A percentile compares a stretch with the other conserved stretches of the same genome.
Conservation (phyloP, 2,888 invertebrate genomes). For the Drosophila melanosoma region DNA sequence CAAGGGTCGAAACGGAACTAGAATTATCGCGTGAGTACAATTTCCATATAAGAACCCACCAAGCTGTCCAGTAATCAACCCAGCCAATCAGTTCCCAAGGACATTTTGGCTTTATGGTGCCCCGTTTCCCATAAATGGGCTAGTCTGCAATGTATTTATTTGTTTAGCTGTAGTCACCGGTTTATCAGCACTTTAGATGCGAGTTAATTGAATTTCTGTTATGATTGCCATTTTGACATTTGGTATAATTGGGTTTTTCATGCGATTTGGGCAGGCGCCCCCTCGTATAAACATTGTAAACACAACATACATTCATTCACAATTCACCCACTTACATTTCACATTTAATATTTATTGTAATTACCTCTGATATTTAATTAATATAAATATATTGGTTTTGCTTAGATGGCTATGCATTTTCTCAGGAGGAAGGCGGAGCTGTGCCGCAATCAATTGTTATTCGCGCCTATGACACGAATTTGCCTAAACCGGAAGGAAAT, state of each 20-base stretch:
- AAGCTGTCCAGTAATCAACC: background rate
- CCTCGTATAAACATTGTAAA: constrained; percentile 1
- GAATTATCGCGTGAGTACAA: constrained; percentile 96
- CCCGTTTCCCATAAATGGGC: constrained; percentile 43
- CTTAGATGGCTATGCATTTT: constrained; percentile 98
- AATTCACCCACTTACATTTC: constrained; percentile 20
- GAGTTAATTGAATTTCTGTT: constrained; percentile 41
- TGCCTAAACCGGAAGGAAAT: constrained; percentile 91
- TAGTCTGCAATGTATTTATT: constrained; percentile 20
- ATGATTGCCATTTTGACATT: constrained; percentile 36
- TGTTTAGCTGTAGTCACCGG: background rate
- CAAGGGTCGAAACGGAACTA: constrained; percentile 93
- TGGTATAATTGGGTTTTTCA: constrained; percentile 19
- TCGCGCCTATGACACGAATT: constrained; percentile 97
- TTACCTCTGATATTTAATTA: constrained; percentile 12
- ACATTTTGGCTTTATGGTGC: constrained; percentile 32
- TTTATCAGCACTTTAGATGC: constrained; percentile 35
- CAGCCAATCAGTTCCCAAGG: constrained; percentile 45
- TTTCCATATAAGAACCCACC: constrained; percentile 35
- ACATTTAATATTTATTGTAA: background rate
- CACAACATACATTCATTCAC: constrained; percentile 7
- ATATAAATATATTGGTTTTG: constrained; percentile 5
- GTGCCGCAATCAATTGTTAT: constrained; percentile 97
- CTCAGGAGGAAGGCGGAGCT: constrained; percentile 99
- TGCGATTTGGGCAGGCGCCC: background rate